Evolutionary conservation across 1,140 invertebrate genomes (phyloP).

Genomic region (Ruditapes philippinarum): DNA sequence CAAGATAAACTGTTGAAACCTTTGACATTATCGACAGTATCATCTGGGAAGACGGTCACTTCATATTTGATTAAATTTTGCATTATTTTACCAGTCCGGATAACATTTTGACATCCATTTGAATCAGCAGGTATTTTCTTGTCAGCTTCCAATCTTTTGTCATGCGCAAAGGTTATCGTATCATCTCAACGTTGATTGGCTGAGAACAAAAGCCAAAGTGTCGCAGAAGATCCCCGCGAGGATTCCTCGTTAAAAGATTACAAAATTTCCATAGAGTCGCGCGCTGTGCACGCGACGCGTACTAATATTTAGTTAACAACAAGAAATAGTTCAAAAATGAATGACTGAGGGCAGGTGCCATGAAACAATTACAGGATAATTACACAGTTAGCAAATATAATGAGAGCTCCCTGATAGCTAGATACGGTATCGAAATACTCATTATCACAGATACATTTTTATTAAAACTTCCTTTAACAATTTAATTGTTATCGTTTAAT

Average conservation of each 20-base stretch:
- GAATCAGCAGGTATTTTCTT: slow-evolving; percentile 53
- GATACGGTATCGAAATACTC: not conserved
- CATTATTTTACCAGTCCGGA: slow-evolving; percentile 15
- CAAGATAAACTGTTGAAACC: not conserved
- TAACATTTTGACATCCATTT: slow-evolving; percentile 46
- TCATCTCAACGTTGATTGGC: slow-evolving; percentile 46
- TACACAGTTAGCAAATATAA: not conserved
- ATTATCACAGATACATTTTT: not conserved
- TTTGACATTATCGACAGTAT: slow-evolving; percentile 32
- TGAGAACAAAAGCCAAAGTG: slow-evolving; percentile 48
- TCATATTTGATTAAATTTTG: slow-evolving; percentile 50
- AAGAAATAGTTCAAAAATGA: slow-evolving; percentile 53
- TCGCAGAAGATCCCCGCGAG: slow-evolving; percentile 51
- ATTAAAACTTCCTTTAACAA: no score
- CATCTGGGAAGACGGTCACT: not conserved
- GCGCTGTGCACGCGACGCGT: slow-evolving; percentile 48
- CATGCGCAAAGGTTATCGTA: slow-evolving; percentile 48
- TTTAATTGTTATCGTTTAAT: no score
- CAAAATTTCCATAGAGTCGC: slow-evolving; percentile 50
- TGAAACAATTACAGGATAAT: slow-evolving; percentile 49
- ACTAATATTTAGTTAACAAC: slow-evolving; percentile 56
- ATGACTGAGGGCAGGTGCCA: slow-evolving; percentile 47
- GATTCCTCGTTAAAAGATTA: slow-evolving; percentile 56
- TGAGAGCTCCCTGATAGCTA: not conserved
- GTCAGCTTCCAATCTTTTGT: slow-evolving; percentile 52